Evolutionary conservation across 2,113 vertebrate species (phyloP).

Genomic region (Chaetodon auriga): DNA sequence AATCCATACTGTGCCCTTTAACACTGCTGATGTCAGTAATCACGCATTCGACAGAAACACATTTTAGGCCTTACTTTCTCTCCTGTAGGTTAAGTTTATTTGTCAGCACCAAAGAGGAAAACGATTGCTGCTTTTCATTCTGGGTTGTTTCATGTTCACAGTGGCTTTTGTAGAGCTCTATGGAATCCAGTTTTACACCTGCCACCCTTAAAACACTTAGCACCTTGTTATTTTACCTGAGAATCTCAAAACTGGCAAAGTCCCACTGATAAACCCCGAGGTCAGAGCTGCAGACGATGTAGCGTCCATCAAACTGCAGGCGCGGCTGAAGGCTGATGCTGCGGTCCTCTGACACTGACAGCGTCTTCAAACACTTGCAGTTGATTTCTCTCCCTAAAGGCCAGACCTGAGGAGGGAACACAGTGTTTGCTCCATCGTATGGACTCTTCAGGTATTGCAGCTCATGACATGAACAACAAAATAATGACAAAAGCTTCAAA

Average conservation of each 20-base stretch:
- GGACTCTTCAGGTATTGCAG: not conserved
- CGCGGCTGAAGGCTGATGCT: slow-evolving; percentile 96
- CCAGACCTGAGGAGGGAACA: slow-evolving; percentile 90
- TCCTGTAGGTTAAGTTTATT: no score
- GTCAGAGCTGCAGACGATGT: slow-evolving; percentile 97
- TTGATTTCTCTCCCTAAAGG: slow-evolving; percentile 98
- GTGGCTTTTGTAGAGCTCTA: no score
- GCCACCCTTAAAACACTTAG: not conserved
- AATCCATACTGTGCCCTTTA: no score
- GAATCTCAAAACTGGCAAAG: slow-evolving; percentile 96
- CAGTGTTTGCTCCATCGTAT: not conserved
- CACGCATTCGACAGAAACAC: no score
- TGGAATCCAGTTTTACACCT: no score
- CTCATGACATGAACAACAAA: not conserved
- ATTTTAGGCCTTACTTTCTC: no score
- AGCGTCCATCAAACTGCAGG: slow-evolving; percentile 96
- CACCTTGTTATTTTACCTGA: slow-evolving; percentile 86
- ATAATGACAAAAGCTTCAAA: not conserved
- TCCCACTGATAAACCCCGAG: slow-evolving; percentile 98
- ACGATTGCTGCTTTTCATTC: no score
- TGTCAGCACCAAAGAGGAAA: no score
- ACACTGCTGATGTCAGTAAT: no score
- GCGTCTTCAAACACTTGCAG: slow-evolving; percentile 95
- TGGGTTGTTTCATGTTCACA: no score
- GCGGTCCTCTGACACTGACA: slow-evolving; percentile 95